Evolutionary conservation across 2,888 invertebrate genomes (phyloP).

Genomic region (Spialia ferax): DNA sequence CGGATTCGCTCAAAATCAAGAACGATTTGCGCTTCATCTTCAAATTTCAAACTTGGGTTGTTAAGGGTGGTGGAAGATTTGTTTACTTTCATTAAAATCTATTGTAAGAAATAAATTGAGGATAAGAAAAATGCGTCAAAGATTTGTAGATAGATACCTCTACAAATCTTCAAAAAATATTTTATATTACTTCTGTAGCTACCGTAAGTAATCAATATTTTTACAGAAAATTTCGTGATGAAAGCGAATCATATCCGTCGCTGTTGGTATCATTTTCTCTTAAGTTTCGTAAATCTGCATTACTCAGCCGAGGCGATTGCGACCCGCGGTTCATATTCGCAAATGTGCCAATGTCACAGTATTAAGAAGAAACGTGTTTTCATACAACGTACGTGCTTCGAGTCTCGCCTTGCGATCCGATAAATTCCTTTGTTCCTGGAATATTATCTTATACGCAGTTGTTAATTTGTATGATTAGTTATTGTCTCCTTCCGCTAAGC

Average conservation of each 20-base stretch:
- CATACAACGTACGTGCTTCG: conserved; percentile 45
- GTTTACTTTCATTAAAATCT: too few species aligned
- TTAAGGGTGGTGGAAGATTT: too few species aligned
- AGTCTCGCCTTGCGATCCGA: conserved; percentile 41
- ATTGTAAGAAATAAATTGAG: too few species aligned
- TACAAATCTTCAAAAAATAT: too few species aligned
- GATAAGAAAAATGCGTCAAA: too few species aligned
- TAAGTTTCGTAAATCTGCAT: conserved; percentile 27
- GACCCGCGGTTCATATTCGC: conserved; percentile 30
- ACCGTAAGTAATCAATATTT: background rate
- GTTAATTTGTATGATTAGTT: conserved; percentile 51
- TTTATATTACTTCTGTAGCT: too few species aligned
- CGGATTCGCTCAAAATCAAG: too few species aligned
- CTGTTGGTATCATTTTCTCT: conserved; percentile 13
- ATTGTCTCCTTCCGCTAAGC: conserved; percentile 13
- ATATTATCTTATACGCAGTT: conserved; percentile 54
- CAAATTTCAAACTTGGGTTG: too few species aligned
- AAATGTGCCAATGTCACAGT: conserved; percentile 33
- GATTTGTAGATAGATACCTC: too few species aligned
- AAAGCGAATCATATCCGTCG: conserved; percentile 17
- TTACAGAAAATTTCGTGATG: background rate
- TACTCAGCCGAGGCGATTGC: conserved; percentile 26
- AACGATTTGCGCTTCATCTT: too few species aligned
- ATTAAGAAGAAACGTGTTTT: conserved; percentile 44
- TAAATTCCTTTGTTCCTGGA: conserved; percentile 47